Evolutionary conservation across 2,797 vertebrate genomes (phyloP).

Genomic region (Micropoecilia bifurca): DNA sequence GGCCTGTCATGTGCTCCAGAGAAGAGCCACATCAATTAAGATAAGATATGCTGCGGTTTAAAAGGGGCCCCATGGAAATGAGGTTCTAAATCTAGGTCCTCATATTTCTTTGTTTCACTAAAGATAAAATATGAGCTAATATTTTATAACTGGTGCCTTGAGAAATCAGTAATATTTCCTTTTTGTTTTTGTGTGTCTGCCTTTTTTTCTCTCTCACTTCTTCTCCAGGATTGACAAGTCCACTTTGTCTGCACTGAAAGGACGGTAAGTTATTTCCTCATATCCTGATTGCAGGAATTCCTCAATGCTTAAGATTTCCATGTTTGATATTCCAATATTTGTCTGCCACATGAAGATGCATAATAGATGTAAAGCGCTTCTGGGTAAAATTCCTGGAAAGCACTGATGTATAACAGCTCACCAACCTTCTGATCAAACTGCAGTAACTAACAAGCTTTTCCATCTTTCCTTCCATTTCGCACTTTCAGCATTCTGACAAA

Average conservation of each 20-base stretch:
- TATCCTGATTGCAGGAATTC: not conserved
- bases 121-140: constrained; percentile 16
- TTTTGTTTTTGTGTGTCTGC: constrained; percentile 28
- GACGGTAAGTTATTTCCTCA: constrained; percentile 85
- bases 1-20: not conserved
- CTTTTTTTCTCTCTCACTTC: constrained; percentile 18
- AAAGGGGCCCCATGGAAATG: constrained; percentile 5
- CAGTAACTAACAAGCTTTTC: not conserved
- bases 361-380: not conserved
- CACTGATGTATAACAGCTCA: not conserved
- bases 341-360: not conserved
- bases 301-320: not conserved
- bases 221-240: constrained; percentile 93
- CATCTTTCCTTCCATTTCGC: not conserved
- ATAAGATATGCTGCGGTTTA: not conserved
- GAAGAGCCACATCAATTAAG: constrained; percentile 1
- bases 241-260: constrained; percentile 88
- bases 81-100: constrained; percentile 15
- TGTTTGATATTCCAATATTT: constrained; percentile 16
- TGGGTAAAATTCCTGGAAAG: constrained; percentile 7
- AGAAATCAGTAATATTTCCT: constrained; percentile 28
- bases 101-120: constrained; percentile 5
- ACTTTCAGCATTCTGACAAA: constrained; percentile 14
- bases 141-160: constrained; percentile 17
- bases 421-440: not conserved